These are phyloP conservation scores for Matsumurasca onukii DNA, from an alignment of 1,140 invertebrate species.

Conservation along the genomic window DNA sequence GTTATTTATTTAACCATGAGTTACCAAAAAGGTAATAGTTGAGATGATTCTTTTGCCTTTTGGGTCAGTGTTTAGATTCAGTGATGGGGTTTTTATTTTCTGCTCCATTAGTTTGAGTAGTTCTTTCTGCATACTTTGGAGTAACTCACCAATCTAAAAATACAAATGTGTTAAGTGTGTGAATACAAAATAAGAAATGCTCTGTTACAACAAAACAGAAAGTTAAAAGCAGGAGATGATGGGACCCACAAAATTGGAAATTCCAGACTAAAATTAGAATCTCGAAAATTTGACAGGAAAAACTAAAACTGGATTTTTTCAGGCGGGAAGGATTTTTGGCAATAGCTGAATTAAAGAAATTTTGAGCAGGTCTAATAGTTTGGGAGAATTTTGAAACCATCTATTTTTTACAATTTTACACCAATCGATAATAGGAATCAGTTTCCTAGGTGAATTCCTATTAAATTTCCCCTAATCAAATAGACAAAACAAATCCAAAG, in stretches of 20 bases:
- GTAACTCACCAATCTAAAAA: slow-evolving; percentile 68
- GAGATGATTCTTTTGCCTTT: slow-evolving; percentile 75
- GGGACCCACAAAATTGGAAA: background rate
- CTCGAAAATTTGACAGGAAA: background rate
- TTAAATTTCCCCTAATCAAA: too few relatives aligned
- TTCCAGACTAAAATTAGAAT: background rate
- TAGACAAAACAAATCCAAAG: too few relatives aligned
- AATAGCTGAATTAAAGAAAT: too few relatives aligned
- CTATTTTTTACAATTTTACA: too few relatives aligned
- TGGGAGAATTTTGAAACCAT: too few relatives aligned
- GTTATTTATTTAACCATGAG: slow-evolving; percentile 37
- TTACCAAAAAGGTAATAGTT: slow-evolving; percentile 62
- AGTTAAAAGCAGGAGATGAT: background rate
- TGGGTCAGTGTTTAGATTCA: slow-evolving; percentile 73
- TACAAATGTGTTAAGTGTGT: slow-evolving; percentile 27
- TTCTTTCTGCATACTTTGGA: slow-evolving; percentile 71
- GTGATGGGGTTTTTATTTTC: slow-evolving; percentile 75
- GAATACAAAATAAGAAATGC: background rate
- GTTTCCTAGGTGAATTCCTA: too few relatives aligned
- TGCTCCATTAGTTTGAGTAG: slow-evolving; percentile 72
- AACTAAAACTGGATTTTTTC: background rate
- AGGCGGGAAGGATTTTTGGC: background rate
- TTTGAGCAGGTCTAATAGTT: too few relatives aligned
- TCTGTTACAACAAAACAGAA: background rate
- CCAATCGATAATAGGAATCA: too few relatives aligned